These are phyloP conservation scores for Hydrotaea diabolus DNA, from an alignment of 2,888 invertebrate species.

Conservation along the genomic window DNA sequence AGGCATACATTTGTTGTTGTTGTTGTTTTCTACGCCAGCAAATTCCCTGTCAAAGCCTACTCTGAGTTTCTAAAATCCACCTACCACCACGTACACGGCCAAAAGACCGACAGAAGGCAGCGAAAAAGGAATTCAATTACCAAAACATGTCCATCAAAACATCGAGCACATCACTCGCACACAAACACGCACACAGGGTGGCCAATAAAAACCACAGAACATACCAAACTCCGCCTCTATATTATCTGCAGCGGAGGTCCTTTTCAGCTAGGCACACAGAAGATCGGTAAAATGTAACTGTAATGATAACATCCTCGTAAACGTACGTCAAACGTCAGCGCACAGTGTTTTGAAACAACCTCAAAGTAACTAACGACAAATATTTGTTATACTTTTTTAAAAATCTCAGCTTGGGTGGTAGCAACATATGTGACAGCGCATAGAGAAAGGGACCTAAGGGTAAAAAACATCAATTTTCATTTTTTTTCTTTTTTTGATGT, in stretches of 20 bases:
- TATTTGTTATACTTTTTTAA: too few relatives aligned
- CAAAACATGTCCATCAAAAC: slow-evolving; percentile 40
- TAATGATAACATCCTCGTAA: slow-evolving; percentile 7
- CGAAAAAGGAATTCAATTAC: slow-evolving; percentile 22
- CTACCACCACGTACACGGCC: neutral
- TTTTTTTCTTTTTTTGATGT: too few relatives aligned
- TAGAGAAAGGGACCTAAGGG: too few relatives aligned
- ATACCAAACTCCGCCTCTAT: neutral
- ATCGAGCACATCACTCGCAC: neutral
- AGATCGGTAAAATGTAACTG: neutral
- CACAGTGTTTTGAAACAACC: too few relatives aligned
- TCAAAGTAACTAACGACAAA: too few relatives aligned
- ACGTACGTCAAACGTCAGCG: neutral
- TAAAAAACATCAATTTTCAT: too few relatives aligned
- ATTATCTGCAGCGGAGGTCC: neutral
- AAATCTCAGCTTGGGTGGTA: too few relatives aligned
- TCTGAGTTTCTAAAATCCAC: neutral
- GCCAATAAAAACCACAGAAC: slow-evolving; percentile 12
- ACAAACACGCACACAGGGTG: neutral
- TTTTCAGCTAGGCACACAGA: neutral
- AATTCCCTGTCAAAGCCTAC: neutral
- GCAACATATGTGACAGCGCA: too few relatives aligned
- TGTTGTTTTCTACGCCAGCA: too few relatives aligned
- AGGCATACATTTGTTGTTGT: neutral
- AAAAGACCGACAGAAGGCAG: neutral